phyloP scores from a whole-genome alignment of 2,113 vertebrate genomes.

The Desmodus rotundus region DNA sequence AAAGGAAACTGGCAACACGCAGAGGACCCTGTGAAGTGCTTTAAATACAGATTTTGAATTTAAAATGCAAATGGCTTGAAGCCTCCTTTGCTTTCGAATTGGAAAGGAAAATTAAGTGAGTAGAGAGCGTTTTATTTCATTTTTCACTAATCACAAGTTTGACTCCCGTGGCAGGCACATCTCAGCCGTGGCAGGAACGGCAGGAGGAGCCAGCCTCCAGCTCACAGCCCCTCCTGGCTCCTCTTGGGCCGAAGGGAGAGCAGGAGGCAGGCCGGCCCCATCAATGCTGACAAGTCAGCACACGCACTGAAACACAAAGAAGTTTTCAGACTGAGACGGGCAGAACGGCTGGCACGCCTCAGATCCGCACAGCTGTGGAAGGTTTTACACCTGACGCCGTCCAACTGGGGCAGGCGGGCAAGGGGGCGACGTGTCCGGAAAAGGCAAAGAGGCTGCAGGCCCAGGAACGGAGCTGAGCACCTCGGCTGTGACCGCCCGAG shows the following conservation, averaged over 20 bases:
- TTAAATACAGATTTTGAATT: constrained; percentile 61
- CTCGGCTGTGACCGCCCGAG: background rate
- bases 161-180: background rate
- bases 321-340: background rate
- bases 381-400: background rate
- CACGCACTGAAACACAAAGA: background rate
- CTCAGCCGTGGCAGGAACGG: background rate
- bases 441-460: background rate
- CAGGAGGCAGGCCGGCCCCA: background rate
- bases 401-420: background rate
- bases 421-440: fast-evolving
- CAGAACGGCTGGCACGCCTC: background rate
- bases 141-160: background rate
- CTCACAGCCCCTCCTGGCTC: background rate
- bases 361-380: background rate
- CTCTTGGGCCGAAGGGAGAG: background rate
- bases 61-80: constrained; percentile 60
- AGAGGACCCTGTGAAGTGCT: constrained; percentile 37
- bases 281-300: constrained; percentile 43
- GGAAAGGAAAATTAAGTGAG: constrained; percentile 32
- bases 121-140: background rate
- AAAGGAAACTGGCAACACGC: constrained; percentile 52
- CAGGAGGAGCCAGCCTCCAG: background rate
- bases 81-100: background rate
- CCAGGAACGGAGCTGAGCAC: background rate